A percentile compares a stretch with the other conserved stretches of the same genome.
Conservation (phyloP, 2,888 invertebrate genomes). For the Scaptodrosophila latifasciaeformis region DNA sequence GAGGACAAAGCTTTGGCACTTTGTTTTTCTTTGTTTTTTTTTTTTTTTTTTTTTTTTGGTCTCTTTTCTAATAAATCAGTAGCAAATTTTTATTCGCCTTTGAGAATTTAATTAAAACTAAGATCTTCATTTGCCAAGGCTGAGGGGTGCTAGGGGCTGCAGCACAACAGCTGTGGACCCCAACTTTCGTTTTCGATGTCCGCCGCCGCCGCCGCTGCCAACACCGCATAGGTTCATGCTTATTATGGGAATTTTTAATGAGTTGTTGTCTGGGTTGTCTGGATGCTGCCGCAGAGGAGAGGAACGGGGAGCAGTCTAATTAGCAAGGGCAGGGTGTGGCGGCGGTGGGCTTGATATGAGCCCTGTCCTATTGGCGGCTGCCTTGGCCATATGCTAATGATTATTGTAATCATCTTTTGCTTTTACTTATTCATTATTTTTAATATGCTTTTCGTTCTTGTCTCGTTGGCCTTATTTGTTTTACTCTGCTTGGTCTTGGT, state of each 20-base stretch:
- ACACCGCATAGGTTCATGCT: too few species aligned
- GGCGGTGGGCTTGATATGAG: too few species aligned
- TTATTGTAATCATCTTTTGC: slow-evolving; percentile 53
- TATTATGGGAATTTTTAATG: slow-evolving; percentile 38
- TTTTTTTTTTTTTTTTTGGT: too few species aligned
- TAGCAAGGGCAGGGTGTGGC: too few species aligned
- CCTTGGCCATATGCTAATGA: slow-evolving; percentile 51
- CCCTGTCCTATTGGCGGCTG: too few species aligned
- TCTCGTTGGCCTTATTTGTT: too few species aligned
- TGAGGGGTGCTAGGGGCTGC: not conserved
- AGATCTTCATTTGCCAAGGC: slow-evolving; percentile 46
- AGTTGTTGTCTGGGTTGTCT: slow-evolving; percentile 9
- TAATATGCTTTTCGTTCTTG: slow-evolving; percentile 39
- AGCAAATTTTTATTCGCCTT: slow-evolving; percentile 32
- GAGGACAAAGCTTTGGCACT: too few species aligned
- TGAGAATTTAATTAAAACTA: slow-evolving; percentile 61
- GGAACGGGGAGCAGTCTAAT: not conserved
- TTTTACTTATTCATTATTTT: slow-evolving; percentile 50
- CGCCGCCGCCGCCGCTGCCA: too few species aligned
- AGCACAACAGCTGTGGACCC: slow-evolving; percentile 4
- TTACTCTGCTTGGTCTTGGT: too few species aligned
- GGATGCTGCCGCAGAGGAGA: slow-evolving; percentile 1
- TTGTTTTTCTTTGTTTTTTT: too few species aligned
- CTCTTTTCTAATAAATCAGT: slow-evolving; percentile 48
- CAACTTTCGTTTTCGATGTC: slow-evolving; percentile 23